Conservation (phyloP, 2,113 vertebrate species). For the Cryptoleucopteryx plumbea region DNA sequence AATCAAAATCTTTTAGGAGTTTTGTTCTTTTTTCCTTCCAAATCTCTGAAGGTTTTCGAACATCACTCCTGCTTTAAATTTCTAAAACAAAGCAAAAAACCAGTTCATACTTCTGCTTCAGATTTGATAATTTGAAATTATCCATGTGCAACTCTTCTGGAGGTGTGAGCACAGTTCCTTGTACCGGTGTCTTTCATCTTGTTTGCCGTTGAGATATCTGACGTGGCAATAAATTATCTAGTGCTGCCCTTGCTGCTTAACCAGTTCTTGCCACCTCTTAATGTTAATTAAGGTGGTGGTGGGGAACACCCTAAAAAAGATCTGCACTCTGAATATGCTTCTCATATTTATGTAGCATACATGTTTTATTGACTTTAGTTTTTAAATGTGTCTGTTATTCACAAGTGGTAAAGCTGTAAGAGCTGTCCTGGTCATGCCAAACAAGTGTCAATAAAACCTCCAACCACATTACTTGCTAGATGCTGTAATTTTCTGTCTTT, state of each 20-base stretch:
- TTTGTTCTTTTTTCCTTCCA: neutral
- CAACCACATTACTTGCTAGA: neutral
- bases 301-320: neutral
- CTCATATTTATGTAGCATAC: neutral
- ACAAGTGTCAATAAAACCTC: neutral
- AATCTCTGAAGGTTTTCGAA: neutral
- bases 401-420: neutral
- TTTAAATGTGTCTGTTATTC: neutral
- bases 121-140: neutral
- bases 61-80: neutral
- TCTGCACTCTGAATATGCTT: neutral
- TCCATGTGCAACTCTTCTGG: neutral
- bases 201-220: neutral
- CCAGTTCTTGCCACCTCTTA: neutral
- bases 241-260: neutral
- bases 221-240: neutral
- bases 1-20: neutral
- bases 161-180: neutral
- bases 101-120: neutral
- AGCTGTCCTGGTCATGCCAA: neutral
- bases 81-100: neutral
- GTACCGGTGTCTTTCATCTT: neutral
- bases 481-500: neutral
- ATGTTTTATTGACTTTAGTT: neutral
- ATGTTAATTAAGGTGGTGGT: neutral